Conservation (phyloP, 2,113 vertebrate genomes). For the Meleagris gallopavo region DNA sequence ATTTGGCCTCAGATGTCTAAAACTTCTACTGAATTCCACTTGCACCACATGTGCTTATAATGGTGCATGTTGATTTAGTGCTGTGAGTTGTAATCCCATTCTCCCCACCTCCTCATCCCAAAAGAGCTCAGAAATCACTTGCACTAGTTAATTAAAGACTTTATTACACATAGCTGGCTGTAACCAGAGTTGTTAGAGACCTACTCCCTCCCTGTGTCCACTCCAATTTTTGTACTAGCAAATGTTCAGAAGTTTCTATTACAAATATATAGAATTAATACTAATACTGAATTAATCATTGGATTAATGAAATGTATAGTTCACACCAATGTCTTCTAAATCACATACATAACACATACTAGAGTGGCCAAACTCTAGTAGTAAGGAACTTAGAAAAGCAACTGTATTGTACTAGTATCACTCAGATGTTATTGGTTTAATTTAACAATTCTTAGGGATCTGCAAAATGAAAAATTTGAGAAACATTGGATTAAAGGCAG, state of each 20-base stretch:
- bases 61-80: slow-evolving; percentile 69
- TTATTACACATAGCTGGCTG: slow-evolving; percentile 60
- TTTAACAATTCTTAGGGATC: background rate
- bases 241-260: slow-evolving; percentile 23
- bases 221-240: slow-evolving; percentile 23
- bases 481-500: background rate
- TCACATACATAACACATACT: background rate
- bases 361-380: background rate
- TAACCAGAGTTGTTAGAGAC: slow-evolving; percentile 62
- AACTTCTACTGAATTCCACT: slow-evolving; percentile 66
- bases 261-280: slow-evolving; percentile 5
- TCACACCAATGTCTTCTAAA: background rate
- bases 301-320: background rate
- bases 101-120: slow-evolving; percentile 56
- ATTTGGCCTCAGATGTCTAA: slow-evolving; percentile 59
- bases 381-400: background rate
- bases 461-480: background rate
- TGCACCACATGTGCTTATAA: slow-evolving; percentile 57
- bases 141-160: slow-evolving; percentile 69
- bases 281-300: background rate
- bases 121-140: slow-evolving; percentile 58
- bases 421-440: background rate
- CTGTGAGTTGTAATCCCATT: slow-evolving; percentile 51
- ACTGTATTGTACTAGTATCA: background rate
- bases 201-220: background rate